Percentiles rank a stretch among this genome's conserved stretches.
These are phyloP conservation scores for Delia radicum DNA, from an alignment of 1,140 invertebrate species.

Conservation along the genomic window DNA sequence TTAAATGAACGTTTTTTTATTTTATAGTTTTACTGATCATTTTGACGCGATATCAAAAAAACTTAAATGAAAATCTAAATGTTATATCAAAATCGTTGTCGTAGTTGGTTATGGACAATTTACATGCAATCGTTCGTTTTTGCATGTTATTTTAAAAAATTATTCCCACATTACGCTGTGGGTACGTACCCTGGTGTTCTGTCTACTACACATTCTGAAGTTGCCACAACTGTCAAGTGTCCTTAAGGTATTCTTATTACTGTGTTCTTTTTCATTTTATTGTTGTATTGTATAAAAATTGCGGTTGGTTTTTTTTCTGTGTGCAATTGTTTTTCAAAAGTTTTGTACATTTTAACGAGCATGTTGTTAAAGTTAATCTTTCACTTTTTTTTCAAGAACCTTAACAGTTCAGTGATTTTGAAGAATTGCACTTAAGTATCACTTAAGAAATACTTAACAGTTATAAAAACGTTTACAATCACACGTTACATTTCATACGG, in stretches of 20 bases:
- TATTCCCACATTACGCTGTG: neutral
- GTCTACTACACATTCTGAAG: neutral
- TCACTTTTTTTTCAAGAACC: neutral
- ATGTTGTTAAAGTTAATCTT: slow-evolving; percentile 2
- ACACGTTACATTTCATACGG: neutral
- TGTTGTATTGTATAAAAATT: neutral
- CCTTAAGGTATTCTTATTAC: neutral
- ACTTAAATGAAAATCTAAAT: slow-evolving; percentile 2
- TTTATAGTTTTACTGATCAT: neutral
- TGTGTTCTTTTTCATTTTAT: neutral
- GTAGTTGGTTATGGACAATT: neutral
- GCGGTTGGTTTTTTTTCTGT: neutral
- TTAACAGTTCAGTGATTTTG: slow-evolving; percentile 4
- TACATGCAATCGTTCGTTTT: neutral
- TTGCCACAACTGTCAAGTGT: slow-evolving; percentile 1
- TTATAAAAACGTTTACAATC: neutral
- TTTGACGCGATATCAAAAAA: neutral
- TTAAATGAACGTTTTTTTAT: neutral
- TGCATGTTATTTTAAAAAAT: neutral
- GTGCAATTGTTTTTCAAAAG: neutral
- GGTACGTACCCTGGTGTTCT: neutral
- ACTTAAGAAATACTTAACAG: neutral
- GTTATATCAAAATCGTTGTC: neutral
- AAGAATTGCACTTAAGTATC: neutral
- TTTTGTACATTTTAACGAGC: neutral